phyloP scores from a whole-genome alignment of 2,113 vertebrate species.

The Daboia siamensis region DNA sequence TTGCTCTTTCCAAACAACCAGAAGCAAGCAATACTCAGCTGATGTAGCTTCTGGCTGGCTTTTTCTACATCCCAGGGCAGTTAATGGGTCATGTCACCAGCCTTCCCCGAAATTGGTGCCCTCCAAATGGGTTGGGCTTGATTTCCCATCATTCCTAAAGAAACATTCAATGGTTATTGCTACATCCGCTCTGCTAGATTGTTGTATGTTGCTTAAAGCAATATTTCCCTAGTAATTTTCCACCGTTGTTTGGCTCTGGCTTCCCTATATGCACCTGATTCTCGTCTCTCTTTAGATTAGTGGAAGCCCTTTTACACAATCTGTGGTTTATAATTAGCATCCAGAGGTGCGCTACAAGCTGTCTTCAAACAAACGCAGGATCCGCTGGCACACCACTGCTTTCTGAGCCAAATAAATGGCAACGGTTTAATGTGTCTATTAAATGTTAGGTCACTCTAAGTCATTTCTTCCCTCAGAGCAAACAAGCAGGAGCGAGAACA shows the following conservation, averaged over 20 bases:
- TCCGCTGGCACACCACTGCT: neutral
- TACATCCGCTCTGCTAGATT: neutral
- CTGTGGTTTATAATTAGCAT: neutral
- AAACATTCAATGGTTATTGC: neutral
- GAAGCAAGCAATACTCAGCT: neutral
- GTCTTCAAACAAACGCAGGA: conserved; percentile 6
- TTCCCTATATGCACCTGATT: accelerated
- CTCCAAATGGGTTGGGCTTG: neutral
- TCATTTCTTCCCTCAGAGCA: conserved; percentile 25
- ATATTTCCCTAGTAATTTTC: neutral
- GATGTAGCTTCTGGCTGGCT: neutral
- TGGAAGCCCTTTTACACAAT: neutral
- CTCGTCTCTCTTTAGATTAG: neutral
- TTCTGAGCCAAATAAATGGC: conserved; percentile 2
- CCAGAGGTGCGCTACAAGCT: conserved; percentile 5
- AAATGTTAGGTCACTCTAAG: conserved; percentile 5
- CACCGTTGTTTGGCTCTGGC: neutral
- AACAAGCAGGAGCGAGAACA: conserved; percentile 23
- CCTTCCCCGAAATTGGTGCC: neutral
- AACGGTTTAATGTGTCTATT: conserved; percentile 16
- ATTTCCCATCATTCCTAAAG: neutral
- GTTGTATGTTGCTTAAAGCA: too few species aligned
- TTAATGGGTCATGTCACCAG: neutral
- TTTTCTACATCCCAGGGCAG: neutral
- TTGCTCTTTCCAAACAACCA: too few species aligned